These are phyloP conservation scores for Operophtera brumata DNA, from an alignment of 2,888 invertebrate genomes.

Conservation along the genomic window DNA sequence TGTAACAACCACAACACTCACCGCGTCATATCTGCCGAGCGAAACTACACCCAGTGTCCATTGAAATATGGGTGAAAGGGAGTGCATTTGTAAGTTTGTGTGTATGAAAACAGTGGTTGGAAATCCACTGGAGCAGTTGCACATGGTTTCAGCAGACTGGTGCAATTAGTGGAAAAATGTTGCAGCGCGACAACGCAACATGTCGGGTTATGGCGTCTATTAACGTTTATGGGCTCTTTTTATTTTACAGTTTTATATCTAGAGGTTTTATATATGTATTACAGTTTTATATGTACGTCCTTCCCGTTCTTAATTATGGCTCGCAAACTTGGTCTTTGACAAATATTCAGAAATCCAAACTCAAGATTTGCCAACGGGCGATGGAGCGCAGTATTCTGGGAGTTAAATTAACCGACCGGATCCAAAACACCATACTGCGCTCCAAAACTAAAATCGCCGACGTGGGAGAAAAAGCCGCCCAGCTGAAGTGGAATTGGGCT, in stretches of 20 bases:
- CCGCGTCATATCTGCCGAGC: not conserved
- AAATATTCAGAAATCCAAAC: too few species aligned
- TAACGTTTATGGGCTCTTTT: not conserved
- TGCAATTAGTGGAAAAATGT: conserved; percentile 46
- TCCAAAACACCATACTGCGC: too few species aligned
- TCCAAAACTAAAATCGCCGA: too few species aligned
- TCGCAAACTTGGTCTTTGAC: too few species aligned
- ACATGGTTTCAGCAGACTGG: conserved; percentile 35
- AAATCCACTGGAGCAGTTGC: conserved; percentile 33
- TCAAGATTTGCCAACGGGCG: too few species aligned
- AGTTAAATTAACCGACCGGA: too few species aligned
- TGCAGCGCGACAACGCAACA: conserved; percentile 31
- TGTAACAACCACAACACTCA: conserved; percentile 8
- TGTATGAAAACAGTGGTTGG: conserved; percentile 30
- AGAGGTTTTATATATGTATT: too few species aligned
- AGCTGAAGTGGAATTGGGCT: too few species aligned
- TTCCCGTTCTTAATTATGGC: too few species aligned
- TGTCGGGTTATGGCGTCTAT: conserved; percentile 11
- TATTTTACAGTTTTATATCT: not conserved
- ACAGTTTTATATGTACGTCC: too few species aligned
- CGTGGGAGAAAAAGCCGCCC: too few species aligned
- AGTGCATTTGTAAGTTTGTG: conserved; percentile 4
- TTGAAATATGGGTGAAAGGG: not conserved
- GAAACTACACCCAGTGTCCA: not conserved
- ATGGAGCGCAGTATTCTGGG: too few species aligned